Evolutionary conservation across 1,140 invertebrate species (phyloP).

Genomic region (Neodiprion virginianus): DNA sequence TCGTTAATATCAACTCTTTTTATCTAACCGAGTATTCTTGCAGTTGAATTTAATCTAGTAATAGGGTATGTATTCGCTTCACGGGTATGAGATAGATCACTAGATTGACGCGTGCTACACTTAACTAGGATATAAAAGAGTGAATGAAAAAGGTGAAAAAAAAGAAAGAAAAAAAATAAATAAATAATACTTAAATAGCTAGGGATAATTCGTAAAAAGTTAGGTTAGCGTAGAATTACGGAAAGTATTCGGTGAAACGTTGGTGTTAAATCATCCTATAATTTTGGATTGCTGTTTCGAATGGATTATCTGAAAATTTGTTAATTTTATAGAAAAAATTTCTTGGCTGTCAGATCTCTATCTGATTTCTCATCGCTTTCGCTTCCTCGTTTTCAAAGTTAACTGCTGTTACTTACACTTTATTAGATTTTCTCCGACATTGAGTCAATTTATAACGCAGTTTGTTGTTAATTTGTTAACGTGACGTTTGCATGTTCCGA

Average conservation of each 20-base stretch:
- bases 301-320: slow-evolving; percentile 19
- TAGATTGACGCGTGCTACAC: not conserved
- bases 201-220: not conserved
- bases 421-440: slow-evolving; percentile 11
- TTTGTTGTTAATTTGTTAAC: slow-evolving; percentile 13
- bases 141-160: not conserved
- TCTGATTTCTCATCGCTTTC: slow-evolving; percentile 15
- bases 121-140: not conserved
- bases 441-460: not conserved
- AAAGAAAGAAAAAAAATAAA: not conserved
- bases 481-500: not conserved
- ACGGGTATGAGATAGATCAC: not conserved
- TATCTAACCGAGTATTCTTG: too few relatives aligned
- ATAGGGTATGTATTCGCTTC: not conserved
- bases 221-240: slow-evolving; percentile 21
- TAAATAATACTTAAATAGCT: not conserved
- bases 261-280: slow-evolving; percentile 22
- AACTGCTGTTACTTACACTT: not conserved
- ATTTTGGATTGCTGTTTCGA: slow-evolving; percentile 25
- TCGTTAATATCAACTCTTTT: not conserved
- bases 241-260: slow-evolving; percentile 29
- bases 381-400: slow-evolving; percentile 21
- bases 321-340: slow-evolving; percentile 20
- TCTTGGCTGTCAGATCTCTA: slow-evolving; percentile 15
- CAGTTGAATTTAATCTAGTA: too few relatives aligned